Base-by-base conservation (phyloP, 2,888 invertebrate genomes). In the Drosophila rellima region DNA sequence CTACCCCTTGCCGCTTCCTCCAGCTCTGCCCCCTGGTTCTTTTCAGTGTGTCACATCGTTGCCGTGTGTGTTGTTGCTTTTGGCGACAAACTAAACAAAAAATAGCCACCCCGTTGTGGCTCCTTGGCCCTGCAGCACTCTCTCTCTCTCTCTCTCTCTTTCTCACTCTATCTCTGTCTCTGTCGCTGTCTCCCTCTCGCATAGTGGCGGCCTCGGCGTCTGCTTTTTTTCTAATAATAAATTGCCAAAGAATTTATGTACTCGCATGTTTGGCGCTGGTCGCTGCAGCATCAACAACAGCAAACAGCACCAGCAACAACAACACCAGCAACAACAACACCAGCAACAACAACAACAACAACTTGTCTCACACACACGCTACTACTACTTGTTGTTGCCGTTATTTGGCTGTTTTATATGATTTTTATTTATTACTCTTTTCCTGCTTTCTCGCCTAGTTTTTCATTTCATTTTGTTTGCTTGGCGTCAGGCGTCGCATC, bases 151-250 rank as follows among this genome's bases (percentile, higher is more conserved):
- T 31, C 23, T 55, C 26, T 55, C 50, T 29, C 31, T 39, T 23
- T 39, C 37, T 40, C 8, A 33, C n/a, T 17, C n/a, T 26, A 15
- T 42, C 17, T 10, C n/a, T 31, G 3, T 0, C 40, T 31, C 1
- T 8, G 2, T 23, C 33, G 18, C 39, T 59, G 26, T 13, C 33
- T 18, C 11, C 6, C 55, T 35, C 48, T 56, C 60, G 42, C 51
- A 23, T 13, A 55, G 51, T 20, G 65, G 20, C 70, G 80, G 76
- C 82, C 79, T 88, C 82, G 88, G 44, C 75, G 80, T 70, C 73
- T 82, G 85, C 67, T 66, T 76, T 78, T 74, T 60, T 79, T 85
- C 88, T 88, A 88, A 83, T 83, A 83, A 83, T 88, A 83, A 83
- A 85, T 82, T 82, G 86, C 80, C 69, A 74, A 85, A 74, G 86